phyloP scores from a whole-genome alignment of 2,113 vertebrate species.

The Engraulis encrasicolus region DNA sequence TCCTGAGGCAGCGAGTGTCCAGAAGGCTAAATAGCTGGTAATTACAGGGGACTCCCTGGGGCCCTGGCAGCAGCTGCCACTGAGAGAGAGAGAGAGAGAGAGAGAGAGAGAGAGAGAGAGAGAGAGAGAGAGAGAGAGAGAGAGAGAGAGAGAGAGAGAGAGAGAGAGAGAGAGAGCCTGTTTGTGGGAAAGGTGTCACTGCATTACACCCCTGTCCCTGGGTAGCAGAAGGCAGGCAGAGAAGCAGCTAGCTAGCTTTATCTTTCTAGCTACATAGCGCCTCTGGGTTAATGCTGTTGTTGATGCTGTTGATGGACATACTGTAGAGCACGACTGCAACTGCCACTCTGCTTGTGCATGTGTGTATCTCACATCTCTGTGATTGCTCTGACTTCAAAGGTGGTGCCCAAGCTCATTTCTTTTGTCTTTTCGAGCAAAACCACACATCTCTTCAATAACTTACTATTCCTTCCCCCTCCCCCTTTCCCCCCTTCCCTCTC shows the following conservation, averaged over 20 bases:
- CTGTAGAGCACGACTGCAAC: no score
- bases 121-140: no score
- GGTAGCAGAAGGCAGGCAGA: no score
- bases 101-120: no score
- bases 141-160: no score
- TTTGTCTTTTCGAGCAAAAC: not conserved
- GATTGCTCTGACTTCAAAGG: no score
- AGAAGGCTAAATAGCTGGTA: not conserved
- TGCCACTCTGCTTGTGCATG: no score
- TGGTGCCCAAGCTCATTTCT: no score
- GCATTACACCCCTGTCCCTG: slow-evolving; percentile 1
- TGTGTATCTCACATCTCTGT: no score
- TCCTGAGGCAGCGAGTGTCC: not conserved
- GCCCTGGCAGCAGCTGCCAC: not conserved
- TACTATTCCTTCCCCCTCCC: slow-evolving; percentile 17
- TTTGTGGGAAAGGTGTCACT: not conserved
- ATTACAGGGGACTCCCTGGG: not conserved
- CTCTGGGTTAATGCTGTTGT: not conserved
- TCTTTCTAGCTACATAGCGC: no score
- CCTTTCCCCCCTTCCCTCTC: slow-evolving; percentile 29
- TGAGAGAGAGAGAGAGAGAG: no score
- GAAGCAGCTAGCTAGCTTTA: not conserved
- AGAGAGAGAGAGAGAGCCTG: not conserved
- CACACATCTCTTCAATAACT: not conserved
- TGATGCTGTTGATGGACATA: no score